Evolutionary conservation across 1,140 invertebrate species (phyloP).

Genomic region (Nasonia vitripennis): DNA sequence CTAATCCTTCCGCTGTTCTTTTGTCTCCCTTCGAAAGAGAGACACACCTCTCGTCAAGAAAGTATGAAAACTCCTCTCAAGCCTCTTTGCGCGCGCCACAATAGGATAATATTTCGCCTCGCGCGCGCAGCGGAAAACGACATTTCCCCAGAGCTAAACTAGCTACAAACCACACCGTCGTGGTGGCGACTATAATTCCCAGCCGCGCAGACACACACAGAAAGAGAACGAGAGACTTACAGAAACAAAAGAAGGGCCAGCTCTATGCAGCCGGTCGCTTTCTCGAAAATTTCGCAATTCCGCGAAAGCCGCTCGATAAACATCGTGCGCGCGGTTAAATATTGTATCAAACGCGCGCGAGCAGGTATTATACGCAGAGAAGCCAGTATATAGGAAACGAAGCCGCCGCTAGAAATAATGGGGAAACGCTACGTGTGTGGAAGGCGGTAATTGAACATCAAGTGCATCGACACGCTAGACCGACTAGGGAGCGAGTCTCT

Average conservation of each 20-base stretch:
- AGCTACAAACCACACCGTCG: not conserved
- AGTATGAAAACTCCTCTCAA: not conserved
- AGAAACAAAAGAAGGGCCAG: not conserved
- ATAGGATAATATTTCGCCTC: not conserved
- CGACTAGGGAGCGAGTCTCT: not conserved
- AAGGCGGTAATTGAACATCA: conserved; percentile 5
- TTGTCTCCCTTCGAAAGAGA: not conserved
- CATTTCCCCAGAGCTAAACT: not conserved
- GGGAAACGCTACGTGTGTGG: not conserved
- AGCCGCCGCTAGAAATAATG: not conserved
- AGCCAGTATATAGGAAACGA: not conserved
- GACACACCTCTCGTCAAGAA: not conserved
- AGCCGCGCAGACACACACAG: not conserved
- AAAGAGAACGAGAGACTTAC: not conserved
- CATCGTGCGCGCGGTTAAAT: not conserved
- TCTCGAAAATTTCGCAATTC: conserved; percentile 10
- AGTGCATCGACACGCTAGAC: conserved; percentile 2
- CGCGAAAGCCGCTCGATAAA: not conserved
- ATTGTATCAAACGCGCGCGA: not conserved
- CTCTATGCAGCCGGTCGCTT: not conserved
- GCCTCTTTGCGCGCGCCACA: not conserved
- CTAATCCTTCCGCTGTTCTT: not conserved
- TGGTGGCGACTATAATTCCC: not conserved
- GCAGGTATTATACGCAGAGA: not conserved
- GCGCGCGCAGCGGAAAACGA: not conserved